These are phyloP conservation scores for Shinisaurus crocodilurus DNA, from an alignment of 2,113 vertebrate genomes.

Conservation along the genomic window DNA sequence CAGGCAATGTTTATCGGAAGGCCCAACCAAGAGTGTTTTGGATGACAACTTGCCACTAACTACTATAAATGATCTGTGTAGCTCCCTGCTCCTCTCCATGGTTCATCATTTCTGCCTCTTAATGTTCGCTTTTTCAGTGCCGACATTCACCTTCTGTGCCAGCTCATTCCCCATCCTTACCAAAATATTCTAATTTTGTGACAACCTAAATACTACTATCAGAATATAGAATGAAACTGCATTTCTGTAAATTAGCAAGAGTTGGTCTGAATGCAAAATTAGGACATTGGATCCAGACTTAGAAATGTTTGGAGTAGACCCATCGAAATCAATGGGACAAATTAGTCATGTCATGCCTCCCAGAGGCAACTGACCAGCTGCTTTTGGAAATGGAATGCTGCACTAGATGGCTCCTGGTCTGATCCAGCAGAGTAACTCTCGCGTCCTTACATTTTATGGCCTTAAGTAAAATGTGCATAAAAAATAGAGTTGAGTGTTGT, in stretches of 20 bases:
- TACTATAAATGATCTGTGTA: background rate
- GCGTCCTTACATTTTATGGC: background rate
- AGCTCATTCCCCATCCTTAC: background rate
- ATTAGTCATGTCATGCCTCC: background rate
- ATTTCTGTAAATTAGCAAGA: background rate
- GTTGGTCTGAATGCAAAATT: background rate
- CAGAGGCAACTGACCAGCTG: background rate
- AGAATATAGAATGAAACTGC: background rate
- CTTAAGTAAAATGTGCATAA: background rate
- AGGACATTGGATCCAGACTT: background rate
- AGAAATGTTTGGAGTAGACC: background rate
- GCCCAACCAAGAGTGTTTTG: background rate
- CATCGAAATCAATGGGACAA: background rate
- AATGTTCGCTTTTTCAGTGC: background rate
- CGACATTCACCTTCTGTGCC: background rate
- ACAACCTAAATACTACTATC: background rate
- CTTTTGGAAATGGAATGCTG: background rate
- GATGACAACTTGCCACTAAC: background rate
- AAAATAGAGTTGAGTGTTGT: background rate
- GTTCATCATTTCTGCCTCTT: background rate
- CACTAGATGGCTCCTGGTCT: background rate
- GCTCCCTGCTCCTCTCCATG: background rate
- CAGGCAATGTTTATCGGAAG: background rate
- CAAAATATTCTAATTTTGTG: background rate
- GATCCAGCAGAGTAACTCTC: background rate